phyloP scores from a whole-genome alignment of 2,113 vertebrate genomes.

The Hymenochirus boettgeri region DNA sequence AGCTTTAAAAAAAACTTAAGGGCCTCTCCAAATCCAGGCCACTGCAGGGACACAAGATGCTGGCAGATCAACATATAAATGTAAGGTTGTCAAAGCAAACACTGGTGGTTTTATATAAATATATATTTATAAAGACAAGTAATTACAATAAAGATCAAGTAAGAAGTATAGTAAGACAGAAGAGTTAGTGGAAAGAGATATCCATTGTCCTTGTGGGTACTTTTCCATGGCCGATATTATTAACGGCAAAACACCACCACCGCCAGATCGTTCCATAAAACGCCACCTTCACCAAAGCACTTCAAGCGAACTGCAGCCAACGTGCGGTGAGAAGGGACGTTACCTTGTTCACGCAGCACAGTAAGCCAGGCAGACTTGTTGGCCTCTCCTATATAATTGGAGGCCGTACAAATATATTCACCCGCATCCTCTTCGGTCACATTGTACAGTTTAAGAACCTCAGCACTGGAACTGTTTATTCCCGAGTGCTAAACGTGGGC shows the following conservation, averaged over 20 bases:
- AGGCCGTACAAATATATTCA: constrained; percentile 98
- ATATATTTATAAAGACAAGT: too few species aligned
- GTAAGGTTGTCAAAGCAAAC: too few species aligned
- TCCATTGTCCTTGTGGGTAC: constrained; percentile 61
- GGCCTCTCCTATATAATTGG: constrained; percentile 99
- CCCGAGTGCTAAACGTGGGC: constrained; percentile 90
- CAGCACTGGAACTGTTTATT: constrained; percentile 98
- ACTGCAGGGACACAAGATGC: too few species aligned
- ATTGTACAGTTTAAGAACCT: constrained; percentile 94
- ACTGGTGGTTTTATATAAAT: too few species aligned
- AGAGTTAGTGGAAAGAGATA: constrained; percentile 40
- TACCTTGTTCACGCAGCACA: constrained; percentile 84
- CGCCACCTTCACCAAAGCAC: constrained; percentile 76
- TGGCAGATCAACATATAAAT: too few species aligned
- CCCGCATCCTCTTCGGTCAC: constrained; percentile 94
- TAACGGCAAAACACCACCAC: constrained; percentile 66
- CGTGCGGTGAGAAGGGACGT: constrained; percentile 66
- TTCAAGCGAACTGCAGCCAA: constrained; percentile 59
- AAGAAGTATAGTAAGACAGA: too few species aligned
- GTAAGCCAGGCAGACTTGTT: constrained; percentile 97
- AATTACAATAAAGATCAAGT: too few species aligned
- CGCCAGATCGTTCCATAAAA: constrained; percentile 60
- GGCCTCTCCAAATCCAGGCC: too few species aligned
- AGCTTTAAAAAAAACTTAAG: too few species aligned
- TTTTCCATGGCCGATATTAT: constrained; percentile 86